Evolutionary conservation across 2,113 vertebrate species (phyloP), one percentile per base, ranked within the genome.

Genomic region (Amblyornis subalaris): DNA sequence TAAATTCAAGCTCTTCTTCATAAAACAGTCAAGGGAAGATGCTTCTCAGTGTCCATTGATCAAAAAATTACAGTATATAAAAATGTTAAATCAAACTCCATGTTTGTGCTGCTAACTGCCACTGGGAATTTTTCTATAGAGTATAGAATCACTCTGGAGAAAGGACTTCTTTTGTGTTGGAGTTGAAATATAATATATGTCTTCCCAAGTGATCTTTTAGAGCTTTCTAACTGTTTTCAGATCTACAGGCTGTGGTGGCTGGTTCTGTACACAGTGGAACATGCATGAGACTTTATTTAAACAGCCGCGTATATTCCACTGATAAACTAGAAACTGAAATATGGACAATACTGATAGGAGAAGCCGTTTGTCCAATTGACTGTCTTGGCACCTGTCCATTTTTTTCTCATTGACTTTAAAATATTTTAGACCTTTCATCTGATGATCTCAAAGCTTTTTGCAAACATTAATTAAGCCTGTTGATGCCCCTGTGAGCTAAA

Each of bases 381-480:
- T 74, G 35, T 70, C 74, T 78, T 95, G 75, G 82, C 94, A 74
- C 47, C 25, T 16, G 12, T 85, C 91, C 87, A 55, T 66, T 72
- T 84, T 69, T 85, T 71, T 51, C 82, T 81, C 57, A 47, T 33
- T 95, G 72, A 65, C 76, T 79, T 91, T 54, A 90, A 89, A 81
- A 53, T 96, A 81, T 88, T 96, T 97, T 70, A 57, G 82, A 89
- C 71, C 74, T 89, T 91, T 82, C 91, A 93, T 94, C 95, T 95
- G 89, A 91, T 89, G 85, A 94, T 95, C 94, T 96, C 83, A 90
- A 92, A 96, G 94, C 89, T 95, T 92, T 97, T 93, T 76, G 85
- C 91, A 95, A 96, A 95, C 69, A 84, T 96, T 96, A 95, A 94
- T 96, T 97, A 97, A 97, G 83, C 54, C 79, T 96, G 85, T 93